Evolutionary conservation across 2,797 vertebrate species (phyloP).

Genomic region (Tiaroga cobitis): DNA sequence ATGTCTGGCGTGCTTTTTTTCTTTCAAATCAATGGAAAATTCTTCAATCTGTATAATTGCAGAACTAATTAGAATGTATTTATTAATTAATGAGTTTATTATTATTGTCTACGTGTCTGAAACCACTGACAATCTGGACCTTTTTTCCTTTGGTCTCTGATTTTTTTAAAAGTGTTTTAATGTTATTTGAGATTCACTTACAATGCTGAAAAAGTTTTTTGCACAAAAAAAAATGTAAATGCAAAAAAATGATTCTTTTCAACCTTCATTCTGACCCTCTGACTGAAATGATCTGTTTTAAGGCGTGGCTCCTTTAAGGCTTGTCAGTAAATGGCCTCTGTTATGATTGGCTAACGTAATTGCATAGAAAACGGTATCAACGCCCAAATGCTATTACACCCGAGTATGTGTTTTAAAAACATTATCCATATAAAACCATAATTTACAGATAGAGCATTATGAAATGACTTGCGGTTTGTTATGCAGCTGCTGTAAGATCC

Average conservation of each 20-base stretch:
- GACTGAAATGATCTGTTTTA: no score
- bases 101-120: background rate
- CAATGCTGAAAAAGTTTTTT: background rate
- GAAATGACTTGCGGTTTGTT: background rate
- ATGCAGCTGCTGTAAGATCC: background rate
- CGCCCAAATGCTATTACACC: rapidly evolving
- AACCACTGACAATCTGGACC: background rate
- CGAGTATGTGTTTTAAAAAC: background rate
- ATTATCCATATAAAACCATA: no score
- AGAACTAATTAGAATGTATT: background rate
- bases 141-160: background rate
- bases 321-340: no score
- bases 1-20: background rate
- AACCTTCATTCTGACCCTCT: no score
- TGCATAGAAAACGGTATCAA: background rate
- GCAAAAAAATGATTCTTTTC: no score
- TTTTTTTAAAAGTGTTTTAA: background rate
- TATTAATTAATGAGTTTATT: background rate
- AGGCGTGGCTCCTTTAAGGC: no score
- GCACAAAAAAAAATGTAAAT: background rate
- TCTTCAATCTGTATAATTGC: background rate
- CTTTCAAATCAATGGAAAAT: background rate
- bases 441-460: no score
- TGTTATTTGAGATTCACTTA: background rate
- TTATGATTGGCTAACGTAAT: no score